These are phyloP conservation scores for Solea solea DNA, from an alignment of 2,113 vertebrate genomes.

Conservation along the genomic window DNA sequence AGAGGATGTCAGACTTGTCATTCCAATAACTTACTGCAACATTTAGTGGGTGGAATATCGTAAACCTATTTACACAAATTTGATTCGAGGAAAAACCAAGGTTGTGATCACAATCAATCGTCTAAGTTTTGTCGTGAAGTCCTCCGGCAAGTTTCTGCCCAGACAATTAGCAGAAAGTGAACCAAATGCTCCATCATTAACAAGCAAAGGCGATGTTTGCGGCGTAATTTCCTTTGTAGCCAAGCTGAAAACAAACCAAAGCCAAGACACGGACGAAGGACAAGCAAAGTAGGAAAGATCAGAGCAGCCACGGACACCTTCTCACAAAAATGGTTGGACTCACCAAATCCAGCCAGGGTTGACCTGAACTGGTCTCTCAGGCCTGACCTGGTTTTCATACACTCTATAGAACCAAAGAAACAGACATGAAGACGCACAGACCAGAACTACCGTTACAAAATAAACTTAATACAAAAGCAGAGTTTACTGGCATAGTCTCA, in stretches of 20 bases:
- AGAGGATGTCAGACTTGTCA: slow-evolving; percentile 46
- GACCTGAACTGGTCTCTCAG: slow-evolving; percentile 69
- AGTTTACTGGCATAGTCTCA: too few species aligned
- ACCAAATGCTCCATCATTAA: slow-evolving; percentile 20
- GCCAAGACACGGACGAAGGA: slow-evolving; percentile 8
- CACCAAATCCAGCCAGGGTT: slow-evolving; percentile 80
- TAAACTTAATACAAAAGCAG: too few species aligned
- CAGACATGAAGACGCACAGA: slow-evolving; percentile 6
- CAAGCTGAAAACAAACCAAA: slow-evolving; percentile 21
- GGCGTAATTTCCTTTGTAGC: background rate
- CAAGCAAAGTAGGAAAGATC: background rate
- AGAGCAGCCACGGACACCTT: background rate
- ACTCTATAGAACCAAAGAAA: slow-evolving; percentile 62
- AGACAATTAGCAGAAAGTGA: slow-evolving; percentile 17
- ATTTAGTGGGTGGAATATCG: slow-evolving; percentile 52
- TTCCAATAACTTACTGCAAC: slow-evolving; percentile 56
- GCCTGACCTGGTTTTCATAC: slow-evolving; percentile 56
- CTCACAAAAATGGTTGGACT: slow-evolving; percentile 40
- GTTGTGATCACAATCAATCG: slow-evolving; percentile 45
- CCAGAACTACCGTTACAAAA: too few species aligned
- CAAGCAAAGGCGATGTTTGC: background rate
- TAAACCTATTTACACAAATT: slow-evolving; percentile 31
- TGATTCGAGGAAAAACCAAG: slow-evolving; percentile 36
- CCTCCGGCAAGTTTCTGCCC: background rate
- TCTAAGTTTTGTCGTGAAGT: slow-evolving; percentile 26